Evolutionary conservation across 2,113 vertebrate genomes (phyloP), one percentile per base, ranked within the genome.

Genomic region (Callorhinus ursinus): DNA sequence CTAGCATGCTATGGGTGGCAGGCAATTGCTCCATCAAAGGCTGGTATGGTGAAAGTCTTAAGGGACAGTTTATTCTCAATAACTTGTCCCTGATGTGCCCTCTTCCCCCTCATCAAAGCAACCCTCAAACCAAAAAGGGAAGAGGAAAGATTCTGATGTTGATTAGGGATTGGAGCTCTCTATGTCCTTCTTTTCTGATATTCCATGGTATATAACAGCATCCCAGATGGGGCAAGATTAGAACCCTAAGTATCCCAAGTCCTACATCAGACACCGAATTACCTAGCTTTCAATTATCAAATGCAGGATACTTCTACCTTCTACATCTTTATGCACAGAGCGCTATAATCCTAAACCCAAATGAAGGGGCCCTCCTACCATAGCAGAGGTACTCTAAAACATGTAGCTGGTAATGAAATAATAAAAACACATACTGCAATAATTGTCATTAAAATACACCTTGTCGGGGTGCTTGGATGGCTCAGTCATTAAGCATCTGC

Each of bases 161-260:
- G 8, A 55, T 36, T 3, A 87, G 1, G 14, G 16, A 15, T 3
- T 16, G 24, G 10, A 11, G 0, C 0, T 69, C 61, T 63, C 21
- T 69, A 69, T 8, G 36, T 21, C 22, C 28, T 80, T 15, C 9
- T 86, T 49, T 21, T 67, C 19, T 91, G 36, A 46, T 33, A 69
- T 14, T 39, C 36, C 33, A n/a, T 13, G 6, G 8, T 76, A 63
- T 88, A 18, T 36, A 74, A 46, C 1, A 28, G 16, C 13, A 39
- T 39, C n/a, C 3, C 18, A 24, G 24, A 5, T 6, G 36, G 12
- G 33, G 1, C 4, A 49, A n/a, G 4, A 61, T 4, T 36, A 39
- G 18, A 82, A 69, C 1, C 5, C 4, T 55, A 85, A 71, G 33
- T 76, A 2, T 28, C 39, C 21, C 39, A 42, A 7, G 1, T 4